These are phyloP conservation scores for Hypotaenidia philippensis DNA, from an alignment of 2,797 vertebrate genomes.

Conservation along the genomic window DNA sequence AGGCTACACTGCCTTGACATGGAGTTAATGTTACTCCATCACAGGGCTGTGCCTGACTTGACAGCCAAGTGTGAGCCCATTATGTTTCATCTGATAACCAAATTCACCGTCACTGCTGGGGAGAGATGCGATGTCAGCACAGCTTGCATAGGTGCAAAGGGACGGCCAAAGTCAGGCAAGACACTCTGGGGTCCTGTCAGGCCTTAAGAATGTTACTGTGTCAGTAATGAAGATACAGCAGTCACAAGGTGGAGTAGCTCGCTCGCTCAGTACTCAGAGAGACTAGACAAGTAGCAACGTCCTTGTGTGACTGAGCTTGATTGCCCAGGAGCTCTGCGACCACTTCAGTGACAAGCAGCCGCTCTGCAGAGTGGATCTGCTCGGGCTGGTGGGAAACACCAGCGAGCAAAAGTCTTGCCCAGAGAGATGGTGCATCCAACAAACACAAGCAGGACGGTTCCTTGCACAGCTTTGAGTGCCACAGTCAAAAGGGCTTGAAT, in stretches of 20 bases:
- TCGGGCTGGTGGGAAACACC: background rate
- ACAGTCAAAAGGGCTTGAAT: background rate
- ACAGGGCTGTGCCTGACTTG: background rate
- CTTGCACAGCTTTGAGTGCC: background rate
- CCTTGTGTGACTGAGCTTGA: background rate
- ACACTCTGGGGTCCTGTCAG: background rate
- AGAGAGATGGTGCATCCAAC: background rate
- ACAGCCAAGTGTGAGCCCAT: background rate
- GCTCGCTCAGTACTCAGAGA: background rate
- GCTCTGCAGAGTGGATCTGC: background rate
- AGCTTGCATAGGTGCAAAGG: background rate
- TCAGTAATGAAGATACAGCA: background rate
- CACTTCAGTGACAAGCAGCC: fast-evolving
- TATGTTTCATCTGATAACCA: background rate
- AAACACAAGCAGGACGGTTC: fast-evolving
- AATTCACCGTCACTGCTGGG: no score
- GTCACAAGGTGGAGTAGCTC: background rate
- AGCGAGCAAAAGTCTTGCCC: background rate
- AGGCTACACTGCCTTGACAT: background rate
- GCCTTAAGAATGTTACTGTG: fast-evolving
- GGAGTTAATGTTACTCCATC: background rate
- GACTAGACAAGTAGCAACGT: background rate
- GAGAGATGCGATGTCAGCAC: background rate
- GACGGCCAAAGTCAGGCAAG: background rate
- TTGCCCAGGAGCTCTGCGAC: background rate